Conservation (phyloP, 2,888 invertebrate species). For the Chalcosyrphus nemorum region DNA sequence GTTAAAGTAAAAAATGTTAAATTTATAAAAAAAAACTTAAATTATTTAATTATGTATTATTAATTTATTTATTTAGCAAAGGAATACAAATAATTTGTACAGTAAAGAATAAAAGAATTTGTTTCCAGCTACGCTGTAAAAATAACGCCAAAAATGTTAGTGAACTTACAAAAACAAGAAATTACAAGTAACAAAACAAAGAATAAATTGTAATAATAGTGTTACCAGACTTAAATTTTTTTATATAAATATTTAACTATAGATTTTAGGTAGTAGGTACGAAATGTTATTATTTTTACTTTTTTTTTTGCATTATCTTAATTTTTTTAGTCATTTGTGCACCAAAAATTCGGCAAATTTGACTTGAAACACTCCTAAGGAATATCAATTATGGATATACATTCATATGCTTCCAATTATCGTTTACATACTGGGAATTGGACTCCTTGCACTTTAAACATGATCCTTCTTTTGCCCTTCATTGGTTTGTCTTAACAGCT, state of each 20-base stretch:
- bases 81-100: constrained; percentile 52
- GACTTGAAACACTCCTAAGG: no score
- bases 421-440: no score
- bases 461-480: no score
- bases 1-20: not conserved
- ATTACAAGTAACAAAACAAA: constrained; percentile 9
- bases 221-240: constrained; percentile 61
- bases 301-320: no score
- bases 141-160: constrained; percentile 76
- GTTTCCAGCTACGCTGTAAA: constrained; percentile 75
- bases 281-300: not conserved
- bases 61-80: constrained; percentile 57
- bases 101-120: constrained; percentile 45
- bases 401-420: no score
- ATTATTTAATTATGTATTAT: no score
- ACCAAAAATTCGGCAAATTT: no score
- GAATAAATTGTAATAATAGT: constrained; percentile 33
- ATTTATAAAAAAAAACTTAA: constrained; percentile 25
- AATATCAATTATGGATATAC: no score
- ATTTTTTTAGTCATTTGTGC: no score
- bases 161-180: constrained; percentile 55
- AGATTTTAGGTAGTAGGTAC: constrained; percentile 39
- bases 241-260: constrained; percentile 52
- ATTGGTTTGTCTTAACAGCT: no score
- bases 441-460: no score